phyloP scores from a whole-genome alignment of 2,113 vertebrate species.

The Cryptomyrus ogoouensis region DNA sequence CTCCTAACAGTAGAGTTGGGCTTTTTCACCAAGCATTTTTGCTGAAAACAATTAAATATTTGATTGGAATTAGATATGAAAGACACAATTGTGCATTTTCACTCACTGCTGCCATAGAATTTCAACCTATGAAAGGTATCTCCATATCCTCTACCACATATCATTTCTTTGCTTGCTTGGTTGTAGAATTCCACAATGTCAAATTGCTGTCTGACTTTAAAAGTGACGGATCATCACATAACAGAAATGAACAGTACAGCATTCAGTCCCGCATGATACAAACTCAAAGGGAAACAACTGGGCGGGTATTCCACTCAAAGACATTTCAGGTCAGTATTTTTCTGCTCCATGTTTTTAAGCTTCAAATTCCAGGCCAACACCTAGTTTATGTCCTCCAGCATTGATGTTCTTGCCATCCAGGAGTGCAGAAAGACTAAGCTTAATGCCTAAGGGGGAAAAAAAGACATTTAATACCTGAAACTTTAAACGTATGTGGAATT shows the following conservation, averaged over 20 bases:
- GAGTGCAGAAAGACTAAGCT: conserved; percentile 88
- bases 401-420: conserved; percentile 94
- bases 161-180: neutral
- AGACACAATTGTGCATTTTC: neutral
- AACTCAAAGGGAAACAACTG: conserved; percentile 68
- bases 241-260: conserved; percentile 49
- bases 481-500: neutral
- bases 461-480: neutral
- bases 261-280: conserved; percentile 64
- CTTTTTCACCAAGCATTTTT: neutral
- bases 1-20: neutral
- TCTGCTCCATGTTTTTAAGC: conserved; percentile 61
- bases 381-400: conserved; percentile 88
- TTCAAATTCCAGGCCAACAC: conserved; percentile 92
- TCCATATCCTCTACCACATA: too few species aligned
- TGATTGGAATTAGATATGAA: neutral
- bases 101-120: neutral
- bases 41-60: neutral
- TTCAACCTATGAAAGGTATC: neutral
- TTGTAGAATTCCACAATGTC: neutral
- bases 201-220: neutral
- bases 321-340: conserved; percentile 51
- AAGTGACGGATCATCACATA: neutral
- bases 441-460: conserved; percentile 64
- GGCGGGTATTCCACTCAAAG: conserved; percentile 72